Evolutionary conservation across 2,888 invertebrate genomes (phyloP).

Genomic region (Megamerina dolium): DNA sequence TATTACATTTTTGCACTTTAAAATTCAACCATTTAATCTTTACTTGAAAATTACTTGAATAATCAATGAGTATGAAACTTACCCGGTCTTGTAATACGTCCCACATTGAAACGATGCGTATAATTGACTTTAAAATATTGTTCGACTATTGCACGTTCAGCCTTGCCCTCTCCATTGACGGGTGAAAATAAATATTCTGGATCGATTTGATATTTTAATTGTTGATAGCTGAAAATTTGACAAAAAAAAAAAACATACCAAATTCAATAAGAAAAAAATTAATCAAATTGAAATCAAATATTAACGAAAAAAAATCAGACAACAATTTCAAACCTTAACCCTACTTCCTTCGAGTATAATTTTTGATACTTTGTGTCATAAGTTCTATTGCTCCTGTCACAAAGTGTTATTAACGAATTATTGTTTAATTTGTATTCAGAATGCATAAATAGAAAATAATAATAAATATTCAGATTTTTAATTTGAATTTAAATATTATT

Average conservation of each 20-base stretch:
- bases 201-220: conserved; percentile 82
- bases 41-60: too few relatives aligned
- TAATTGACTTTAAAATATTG: conserved; percentile 83
- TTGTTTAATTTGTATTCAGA: too few relatives aligned
- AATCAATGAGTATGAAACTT: too few relatives aligned
- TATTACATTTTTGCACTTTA: too few relatives aligned
- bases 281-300: background rate
- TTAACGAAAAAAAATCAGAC: background rate
- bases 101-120: conserved; percentile 76
- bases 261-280: conserved; percentile 1
- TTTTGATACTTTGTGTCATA: too few relatives aligned
- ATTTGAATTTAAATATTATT: too few relatives aligned
- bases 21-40: too few relatives aligned
- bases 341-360: too few relatives aligned
- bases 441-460: too few relatives aligned
- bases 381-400: background rate
- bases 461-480: too few relatives aligned
- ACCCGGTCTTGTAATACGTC: conserved; percentile 83
- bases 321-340: too few relatives aligned
- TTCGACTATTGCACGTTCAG: conserved; percentile 75
- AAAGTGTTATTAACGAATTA: too few relatives aligned
- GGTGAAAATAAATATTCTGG: conserved; percentile 91
- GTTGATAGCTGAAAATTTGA: conserved; percentile 58
- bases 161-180: conserved; percentile 76
- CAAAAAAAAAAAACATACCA: conserved; percentile 2